A percentile compares a stretch with the other conserved stretches of the same genome.
Conservation (phyloP, 2,113 vertebrate genomes). For the Syrrhaptes paradoxus region DNA sequence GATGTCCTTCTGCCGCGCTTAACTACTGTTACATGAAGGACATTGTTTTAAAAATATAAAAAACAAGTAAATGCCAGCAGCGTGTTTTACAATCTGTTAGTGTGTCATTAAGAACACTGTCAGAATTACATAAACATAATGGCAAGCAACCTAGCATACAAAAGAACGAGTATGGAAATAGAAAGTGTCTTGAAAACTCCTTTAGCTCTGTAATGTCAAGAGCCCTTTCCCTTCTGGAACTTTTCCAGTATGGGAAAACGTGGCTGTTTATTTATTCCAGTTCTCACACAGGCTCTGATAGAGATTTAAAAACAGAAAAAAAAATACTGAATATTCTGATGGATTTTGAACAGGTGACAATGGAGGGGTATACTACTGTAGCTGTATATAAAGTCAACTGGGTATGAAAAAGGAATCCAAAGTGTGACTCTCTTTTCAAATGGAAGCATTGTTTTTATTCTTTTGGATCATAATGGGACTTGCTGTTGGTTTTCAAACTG, state of each 20-base stretch:
- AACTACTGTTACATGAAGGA: slow-evolving; percentile 99
- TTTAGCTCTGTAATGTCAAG: slow-evolving; percentile 61
- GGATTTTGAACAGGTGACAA: background rate
- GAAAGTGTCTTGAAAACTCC: slow-evolving; percentile 76
- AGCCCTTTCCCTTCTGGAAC: slow-evolving; percentile 53
- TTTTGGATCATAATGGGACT: background rate
- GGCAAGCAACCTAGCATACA: slow-evolving; percentile 81
- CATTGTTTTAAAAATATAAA: slow-evolving; percentile 99
- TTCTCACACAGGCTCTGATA: background rate
- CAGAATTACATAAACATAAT: slow-evolving; percentile 92
- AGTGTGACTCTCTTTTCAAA: background rate
- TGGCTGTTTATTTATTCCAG: slow-evolving; percentile 7
- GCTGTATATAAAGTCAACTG: slow-evolving; percentile 7
- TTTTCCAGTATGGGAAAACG: slow-evolving; percentile 18
- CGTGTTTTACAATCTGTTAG: slow-evolving; percentile 99
- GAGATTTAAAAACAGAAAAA: background rate
- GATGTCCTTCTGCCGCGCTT: slow-evolving; percentile 99
- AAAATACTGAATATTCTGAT: background rate
- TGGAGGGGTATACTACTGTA: background rate
- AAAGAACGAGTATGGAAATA: slow-evolving; percentile 73
- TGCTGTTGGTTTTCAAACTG: background rate
- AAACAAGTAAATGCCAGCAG: slow-evolving; percentile 88
- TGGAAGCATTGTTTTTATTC: background rate
- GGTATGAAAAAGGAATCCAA: slow-evolving; percentile 5
- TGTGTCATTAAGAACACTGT: slow-evolving; percentile 98